Conservation (phyloP, 2,888 invertebrate genomes). For the Limenitis camilla region DNA sequence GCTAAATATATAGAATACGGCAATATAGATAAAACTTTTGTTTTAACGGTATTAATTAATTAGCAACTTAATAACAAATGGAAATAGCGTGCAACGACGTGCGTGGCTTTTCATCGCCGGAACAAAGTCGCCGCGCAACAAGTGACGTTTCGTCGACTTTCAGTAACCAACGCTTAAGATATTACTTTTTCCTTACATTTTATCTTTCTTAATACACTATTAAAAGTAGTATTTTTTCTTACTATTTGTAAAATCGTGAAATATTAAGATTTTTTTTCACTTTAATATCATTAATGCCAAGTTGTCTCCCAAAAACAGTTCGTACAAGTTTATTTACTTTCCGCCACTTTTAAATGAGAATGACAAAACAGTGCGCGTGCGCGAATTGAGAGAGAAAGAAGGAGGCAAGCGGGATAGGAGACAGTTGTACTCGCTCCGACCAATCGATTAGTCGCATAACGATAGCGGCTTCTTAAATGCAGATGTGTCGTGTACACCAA, state of each 20-base stretch:
- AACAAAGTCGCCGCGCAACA: conserved; percentile 68
- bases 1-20: not conserved
- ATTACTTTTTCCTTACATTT: conserved; percentile 22
- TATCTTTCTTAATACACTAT: not conserved
- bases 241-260: not conserved
- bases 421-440: conserved; percentile 67
- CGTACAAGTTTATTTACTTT: conserved; percentile 70
- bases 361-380: conserved; percentile 49
- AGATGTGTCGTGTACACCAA: conserved; percentile 70
- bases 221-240: not conserved
- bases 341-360: conserved; percentile 64
- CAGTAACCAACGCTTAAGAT: conserved; percentile 41
- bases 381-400: conserved; percentile 52
- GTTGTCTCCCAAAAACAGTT: conserved; percentile 57
- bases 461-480: conserved; percentile 75
- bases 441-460: conserved; percentile 76
- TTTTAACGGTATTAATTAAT: conserved; percentile 38
- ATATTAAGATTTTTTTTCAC: not conserved
- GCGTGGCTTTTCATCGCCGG: conserved; percentile 64
- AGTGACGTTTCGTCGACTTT: conserved; percentile 51
- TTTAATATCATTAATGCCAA: conserved; percentile 31
- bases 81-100: conserved; percentile 55
- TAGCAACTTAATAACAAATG: conserved; percentile 48
- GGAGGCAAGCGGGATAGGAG: conserved; percentile 47
- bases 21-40: conserved; percentile 1